Evolutionary conservation across 2,113 vertebrate species (phyloP), one percentile per base, ranked within the genome.

Genomic region (Lamprologus callipterus): DNA sequence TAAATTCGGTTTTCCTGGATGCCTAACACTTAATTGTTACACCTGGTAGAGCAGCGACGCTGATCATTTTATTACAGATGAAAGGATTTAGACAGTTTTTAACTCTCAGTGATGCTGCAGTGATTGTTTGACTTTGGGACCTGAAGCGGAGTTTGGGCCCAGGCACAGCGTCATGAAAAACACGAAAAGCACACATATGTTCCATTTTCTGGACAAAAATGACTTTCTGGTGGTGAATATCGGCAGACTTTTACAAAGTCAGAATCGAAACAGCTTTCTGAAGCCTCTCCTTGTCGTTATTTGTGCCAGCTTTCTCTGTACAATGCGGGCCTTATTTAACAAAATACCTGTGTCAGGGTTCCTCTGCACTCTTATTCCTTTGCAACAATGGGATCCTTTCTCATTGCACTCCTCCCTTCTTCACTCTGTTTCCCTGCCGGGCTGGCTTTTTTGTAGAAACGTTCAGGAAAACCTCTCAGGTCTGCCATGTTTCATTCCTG

Each of bases 261-360:
- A 87, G 70, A 85, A 88, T 78, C 84, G 28, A 68, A 88, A 88
- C 95, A 96, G 95, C 91, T 95, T 96, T 93, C 84, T 93, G 80
- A 82, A 83, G 60, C 23, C 81, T 16, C 70, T 84, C 60, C 78
- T 35, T 26, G 79, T 80, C 79, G 86, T 90, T 86, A 89, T 87
- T 89, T 84, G 8, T 79, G 84, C 82, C 28, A 89, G 87, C 80
- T 88, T 80, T 86, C 87, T 82, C 53, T 53, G 85, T 73, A 96
- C 96, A 97, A 95, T 95, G 94, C 86, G 3, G 35, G 81, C 96
- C 91, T 96, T 96, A 90, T 96, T 94, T 87, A 87, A 90, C 80
- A 91, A 92, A 96, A 96, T 97, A 96, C 96, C 96, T 97, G 95
- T 96, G 95, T 95, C 93, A 95, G 87, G 82, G 92, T 93, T 95